Base-by-base conservation (phyloP, 2,797 vertebrate species). In the Botia kubotai region DNA sequence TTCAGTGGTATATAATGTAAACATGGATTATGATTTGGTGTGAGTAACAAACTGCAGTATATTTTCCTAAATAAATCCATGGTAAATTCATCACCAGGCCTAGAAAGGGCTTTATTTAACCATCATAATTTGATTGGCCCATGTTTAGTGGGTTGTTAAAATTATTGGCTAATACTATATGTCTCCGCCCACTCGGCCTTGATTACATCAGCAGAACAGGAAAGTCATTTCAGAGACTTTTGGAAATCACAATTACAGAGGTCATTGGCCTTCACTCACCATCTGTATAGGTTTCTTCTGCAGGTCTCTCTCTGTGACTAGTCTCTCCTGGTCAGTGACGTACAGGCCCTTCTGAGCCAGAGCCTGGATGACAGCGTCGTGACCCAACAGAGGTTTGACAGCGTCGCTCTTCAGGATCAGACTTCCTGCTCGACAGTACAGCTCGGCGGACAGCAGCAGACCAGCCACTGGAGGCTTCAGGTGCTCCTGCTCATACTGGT, bases 401-500 rank as follows among this genome's bases (percentile, higher is more conserved):
- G 95, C 88, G 29, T 98, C 96, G 7, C 94, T 97, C 91, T 95
- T 96, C 81, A 99, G 94, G 88, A 99, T 96, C 89, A 97, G 94
- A 89, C 95, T 96, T 62, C 96, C 96, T 2, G 97, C 97, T 62
- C 96, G 93, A 88, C 97, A 97, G 93, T 99, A 99, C 74, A 99
- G 95, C 84, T 99, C 97, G 0, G 96, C 96, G 0, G 98, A 99
- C 16, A 98, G 94, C 75, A 99, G 95, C 89, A 98, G 93, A 86
- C 94, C 95, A 68, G 93, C 93, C 84, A 99, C 94, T 0, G 97
- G 97, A 2, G 98, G 98, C 86, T 99, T 99, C 85, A 99, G 95
- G 90, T 99, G 98, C 91, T 99, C 98, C 89, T 99, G 97, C 68
- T 98, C 97, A 77, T 99, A 99, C 90, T 99, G 98, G 91, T 99